Evolutionary conservation across 2,113 vertebrate species (phyloP).

Genomic region (Grammomys surdaster): DNA sequence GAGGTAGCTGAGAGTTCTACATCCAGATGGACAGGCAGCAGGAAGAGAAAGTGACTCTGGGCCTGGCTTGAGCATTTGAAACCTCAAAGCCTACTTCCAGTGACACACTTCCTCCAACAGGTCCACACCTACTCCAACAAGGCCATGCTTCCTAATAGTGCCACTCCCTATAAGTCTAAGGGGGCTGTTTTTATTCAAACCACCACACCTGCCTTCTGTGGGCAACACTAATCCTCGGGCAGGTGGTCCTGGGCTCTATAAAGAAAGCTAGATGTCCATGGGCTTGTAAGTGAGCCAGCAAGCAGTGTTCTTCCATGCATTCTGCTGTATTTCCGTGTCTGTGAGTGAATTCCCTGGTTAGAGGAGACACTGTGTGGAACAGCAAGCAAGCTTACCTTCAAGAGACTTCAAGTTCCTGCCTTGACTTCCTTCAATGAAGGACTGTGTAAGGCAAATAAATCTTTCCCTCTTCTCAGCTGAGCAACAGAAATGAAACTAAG

Average conservation of each 20-base stretch:
- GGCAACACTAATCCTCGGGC: too few species aligned
- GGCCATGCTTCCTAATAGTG: too few species aligned
- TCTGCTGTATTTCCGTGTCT: neutral
- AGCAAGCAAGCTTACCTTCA: neutral
- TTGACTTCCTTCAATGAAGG: neutral
- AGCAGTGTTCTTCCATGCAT: neutral
- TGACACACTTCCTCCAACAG: neutral
- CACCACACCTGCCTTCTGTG: neutral
- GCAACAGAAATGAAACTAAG: neutral
- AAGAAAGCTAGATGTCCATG: neutral
- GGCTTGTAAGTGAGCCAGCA: neutral
- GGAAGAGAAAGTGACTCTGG: neutral
- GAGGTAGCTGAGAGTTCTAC: neutral
- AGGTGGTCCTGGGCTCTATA: neutral
- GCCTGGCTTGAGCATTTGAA: neutral
- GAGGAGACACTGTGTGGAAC: neutral
- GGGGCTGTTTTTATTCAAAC: neutral
- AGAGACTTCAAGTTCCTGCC: neutral
- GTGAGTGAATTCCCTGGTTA: neutral
- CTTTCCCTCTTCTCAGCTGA: neutral
- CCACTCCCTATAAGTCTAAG: neutral
- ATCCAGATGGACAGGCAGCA: neutral
- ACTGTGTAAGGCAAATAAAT: neutral
- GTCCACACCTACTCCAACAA: neutral
- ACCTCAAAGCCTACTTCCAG: neutral